These are phyloP conservation scores for Drosophila subsilvestris DNA, from an alignment of 2,888 invertebrate genomes.

Conservation along the genomic window DNA sequence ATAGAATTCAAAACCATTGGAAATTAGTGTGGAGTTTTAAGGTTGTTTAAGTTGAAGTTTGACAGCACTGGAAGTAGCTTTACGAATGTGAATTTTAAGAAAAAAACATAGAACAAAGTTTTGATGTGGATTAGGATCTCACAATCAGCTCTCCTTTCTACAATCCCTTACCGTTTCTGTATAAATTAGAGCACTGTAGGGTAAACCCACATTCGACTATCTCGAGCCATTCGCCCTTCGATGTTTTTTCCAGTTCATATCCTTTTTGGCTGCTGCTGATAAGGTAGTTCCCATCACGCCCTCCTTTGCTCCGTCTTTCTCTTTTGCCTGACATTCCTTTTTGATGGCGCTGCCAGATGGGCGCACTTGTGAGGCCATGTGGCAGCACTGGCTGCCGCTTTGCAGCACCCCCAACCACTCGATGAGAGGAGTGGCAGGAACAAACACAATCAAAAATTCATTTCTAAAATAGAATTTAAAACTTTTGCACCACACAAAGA, in stretches of 20 bases:
- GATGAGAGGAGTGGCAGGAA: background rate
- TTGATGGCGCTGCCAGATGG: conserved; percentile 33
- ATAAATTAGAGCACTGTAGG: background rate
- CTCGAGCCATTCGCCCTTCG: background rate
- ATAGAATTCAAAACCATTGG: background rate
- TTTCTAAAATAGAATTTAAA: conserved; percentile 39
- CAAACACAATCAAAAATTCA: conserved; percentile 39
- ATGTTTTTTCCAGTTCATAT: conserved; percentile 39
- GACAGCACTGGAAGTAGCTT: background rate
- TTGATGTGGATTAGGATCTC: no score
- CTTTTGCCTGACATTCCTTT: background rate
- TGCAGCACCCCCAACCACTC: no score
- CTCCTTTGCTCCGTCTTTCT: background rate
- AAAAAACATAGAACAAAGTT: no score
- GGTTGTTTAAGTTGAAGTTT: no score
- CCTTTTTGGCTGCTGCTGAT: conserved; percentile 56
- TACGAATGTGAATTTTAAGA: background rate
- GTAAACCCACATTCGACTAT: conserved; percentile 7
- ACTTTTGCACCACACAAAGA: conserved; percentile 33
- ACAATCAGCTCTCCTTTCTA: no score
- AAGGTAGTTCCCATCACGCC: conserved; percentile 50
- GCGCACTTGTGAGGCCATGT: conserved; percentile 3
- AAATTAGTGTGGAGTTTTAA: rapidly evolving
- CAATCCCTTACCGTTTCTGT: background rate
- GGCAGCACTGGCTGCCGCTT: conserved; percentile 31